Base-by-base conservation (phyloP, 2,888 invertebrate genomes). In the Pelosia muscerda region DNA sequence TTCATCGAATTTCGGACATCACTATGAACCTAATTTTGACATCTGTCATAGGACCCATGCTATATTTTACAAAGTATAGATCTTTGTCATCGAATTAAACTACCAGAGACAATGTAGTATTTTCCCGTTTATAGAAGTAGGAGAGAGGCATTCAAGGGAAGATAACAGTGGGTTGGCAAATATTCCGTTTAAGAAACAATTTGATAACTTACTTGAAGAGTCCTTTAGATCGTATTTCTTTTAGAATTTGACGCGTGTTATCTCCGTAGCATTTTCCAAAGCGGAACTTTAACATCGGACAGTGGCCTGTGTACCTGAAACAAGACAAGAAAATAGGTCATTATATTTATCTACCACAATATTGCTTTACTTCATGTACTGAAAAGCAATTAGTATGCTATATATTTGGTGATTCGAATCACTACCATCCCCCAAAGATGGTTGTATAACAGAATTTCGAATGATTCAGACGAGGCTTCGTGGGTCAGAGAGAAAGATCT, bases 231-330 rank as follows among this genome's bases (percentile, higher is more conserved):
- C 92, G 90, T 75, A 95, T 93, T 86, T 95, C 97, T 89, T 95
- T 93, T 77, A 97, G 92, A 74, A 97, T 97, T 84, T 97, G 96
- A 78, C 96, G 95, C 5, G 97, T 97, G 85, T 95, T 96, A 76
- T 96, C 96, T 23, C 97, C 97, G 88, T 97, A 97, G 84, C 96
- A 95, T 88, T 96, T 96, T 61, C 97, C 97, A 83, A 96, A 96
- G 63, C 96, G 96, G 84, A 97, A 97, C 83, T 96, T 96, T 65
- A 97, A 93, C 78, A 96, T 96, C 61, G 97, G 97, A 87, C 97
- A 97, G 83, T 97, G 97, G 15, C 97, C 97, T 2, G 97, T 97
- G 87, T 97, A 97, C 73, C 97, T 97, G 94, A 23, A 90, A 90
- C 68, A 76, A 85, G 71, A 66, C 8, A 11, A 54, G 15, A 54